phyloP scores from a whole-genome alignment of 2,888 invertebrate species.

The Sesia bembeciformis region DNA sequence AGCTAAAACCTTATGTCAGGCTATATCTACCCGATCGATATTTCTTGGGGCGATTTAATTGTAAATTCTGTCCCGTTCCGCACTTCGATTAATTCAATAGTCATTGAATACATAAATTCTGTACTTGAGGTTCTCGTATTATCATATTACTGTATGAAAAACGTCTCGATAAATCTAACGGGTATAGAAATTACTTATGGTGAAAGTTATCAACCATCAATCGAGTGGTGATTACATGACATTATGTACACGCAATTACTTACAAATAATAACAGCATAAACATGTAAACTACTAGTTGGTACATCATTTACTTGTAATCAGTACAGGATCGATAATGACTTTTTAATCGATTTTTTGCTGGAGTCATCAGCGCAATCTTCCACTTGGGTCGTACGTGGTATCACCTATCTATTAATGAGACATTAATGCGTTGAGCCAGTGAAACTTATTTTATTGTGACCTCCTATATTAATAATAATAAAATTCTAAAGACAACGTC shows the following conservation, averaged over 20 bases:
- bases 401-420: not conserved
- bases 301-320: not conserved
- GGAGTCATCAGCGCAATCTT: slow-evolving; percentile 6
- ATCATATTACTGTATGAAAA: not conserved
- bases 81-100: slow-evolving; percentile 8
- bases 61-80: slow-evolving; percentile 11
- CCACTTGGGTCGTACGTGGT: not conserved
- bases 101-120: slow-evolving; percentile 9
- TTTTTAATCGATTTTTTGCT: slow-evolving; percentile 32
- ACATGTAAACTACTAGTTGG: not conserved
- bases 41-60: slow-evolving; percentile 10
- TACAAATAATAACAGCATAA: not conserved
- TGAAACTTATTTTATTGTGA: not conserved
- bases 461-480: not conserved
- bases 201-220: not conserved
- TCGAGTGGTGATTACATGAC: not conserved
- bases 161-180: not conserved
- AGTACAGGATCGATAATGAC: slow-evolving; percentile 21
- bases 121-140: slow-evolving; percentile 2
- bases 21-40: not conserved
- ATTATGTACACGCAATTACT: not conserved
- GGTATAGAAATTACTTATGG: not conserved
- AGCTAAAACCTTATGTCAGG: too few relatives aligned
- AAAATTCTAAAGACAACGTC: too few relatives aligned
- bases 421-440: not conserved